These are phyloP conservation scores for Drosophila hawaiiensis DNA, from an alignment of 2,888 invertebrate species.

Conservation along the genomic window DNA sequence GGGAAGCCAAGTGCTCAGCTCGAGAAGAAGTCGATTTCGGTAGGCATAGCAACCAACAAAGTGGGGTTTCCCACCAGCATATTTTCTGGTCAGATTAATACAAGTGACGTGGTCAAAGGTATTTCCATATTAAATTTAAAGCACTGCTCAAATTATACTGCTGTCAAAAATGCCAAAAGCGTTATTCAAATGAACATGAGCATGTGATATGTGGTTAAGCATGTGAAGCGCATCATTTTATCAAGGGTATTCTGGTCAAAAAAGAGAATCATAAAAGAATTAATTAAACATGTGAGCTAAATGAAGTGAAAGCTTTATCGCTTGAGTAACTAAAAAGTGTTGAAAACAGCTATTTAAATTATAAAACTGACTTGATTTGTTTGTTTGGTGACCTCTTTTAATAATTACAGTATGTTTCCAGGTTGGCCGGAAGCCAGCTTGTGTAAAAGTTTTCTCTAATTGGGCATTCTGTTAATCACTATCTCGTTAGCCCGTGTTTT, in stretches of 20 bases:
- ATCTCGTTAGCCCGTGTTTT: background rate
- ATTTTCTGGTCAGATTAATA: background rate
- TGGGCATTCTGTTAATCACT: background rate
- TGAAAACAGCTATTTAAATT: background rate
- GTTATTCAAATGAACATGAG: background rate
- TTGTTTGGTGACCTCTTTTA: background rate
- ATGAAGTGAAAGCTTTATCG: background rate
- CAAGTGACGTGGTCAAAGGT: background rate
- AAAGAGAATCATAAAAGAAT: background rate
- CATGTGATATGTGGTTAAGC: background rate
- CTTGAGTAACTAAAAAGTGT: background rate
- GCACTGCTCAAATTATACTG: background rate
- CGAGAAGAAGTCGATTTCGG: constrained; percentile 32
- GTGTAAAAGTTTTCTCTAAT: too few species aligned
- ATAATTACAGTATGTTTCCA: background rate
- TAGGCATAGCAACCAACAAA: constrained; percentile 23
- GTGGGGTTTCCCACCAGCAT: constrained; percentile 4
- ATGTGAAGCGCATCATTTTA: background rate
- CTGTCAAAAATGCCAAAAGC: background rate
- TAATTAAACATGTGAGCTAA: background rate
- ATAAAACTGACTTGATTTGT: background rate
- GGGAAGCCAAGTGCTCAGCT: constrained; percentile 40
- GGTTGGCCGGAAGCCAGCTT: background rate
- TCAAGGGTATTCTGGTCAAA: background rate
- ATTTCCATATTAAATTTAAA: constrained; percentile 1